Conservation (phyloP, 2,113 vertebrate genomes). For the Passer domesticus region DNA sequence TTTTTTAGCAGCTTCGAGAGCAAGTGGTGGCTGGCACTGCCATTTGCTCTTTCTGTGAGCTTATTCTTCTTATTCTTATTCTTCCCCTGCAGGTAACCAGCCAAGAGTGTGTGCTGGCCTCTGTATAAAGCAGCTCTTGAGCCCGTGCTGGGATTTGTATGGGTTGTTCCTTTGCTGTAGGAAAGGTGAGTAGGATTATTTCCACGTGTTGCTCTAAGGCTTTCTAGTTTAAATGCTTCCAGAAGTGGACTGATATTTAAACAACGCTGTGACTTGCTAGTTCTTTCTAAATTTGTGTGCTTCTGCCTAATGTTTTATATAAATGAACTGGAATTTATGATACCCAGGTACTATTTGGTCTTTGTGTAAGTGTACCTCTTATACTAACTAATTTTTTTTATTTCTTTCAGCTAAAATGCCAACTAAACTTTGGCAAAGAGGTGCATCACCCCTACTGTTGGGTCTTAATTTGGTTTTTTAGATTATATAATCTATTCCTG, state of each 20-base stretch:
- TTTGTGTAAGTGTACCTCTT: neutral
- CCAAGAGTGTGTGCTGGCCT: neutral
- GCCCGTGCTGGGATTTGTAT: neutral
- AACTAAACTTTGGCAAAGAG: neutral
- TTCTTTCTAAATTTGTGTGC: neutral
- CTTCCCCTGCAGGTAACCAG: conserved; percentile 18
- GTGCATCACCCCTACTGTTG: neutral
- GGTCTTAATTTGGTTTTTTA: neutral
- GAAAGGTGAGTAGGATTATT: conserved; percentile 51
- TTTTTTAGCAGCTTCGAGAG: neutral
- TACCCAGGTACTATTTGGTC: neutral
- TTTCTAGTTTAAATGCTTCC: conserved; percentile 11
- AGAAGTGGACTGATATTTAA: neutral
- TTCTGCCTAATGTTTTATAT: neutral
- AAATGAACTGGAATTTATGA: neutral
- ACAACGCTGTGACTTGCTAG: neutral
- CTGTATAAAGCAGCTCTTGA: neutral
- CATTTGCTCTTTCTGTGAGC: neutral
- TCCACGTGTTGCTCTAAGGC: conserved; percentile 1
- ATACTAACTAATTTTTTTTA: neutral
- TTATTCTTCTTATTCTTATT: neutral
- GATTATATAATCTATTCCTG: neutral
- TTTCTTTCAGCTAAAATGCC: neutral
- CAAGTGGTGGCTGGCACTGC: neutral
- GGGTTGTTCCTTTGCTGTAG: neutral